Percentiles rank a stretch among this genome's conserved stretches.
Evolutionary conservation across 2,797 vertebrate species (phyloP).

Genomic region (Holocentrus rufus): DNA sequence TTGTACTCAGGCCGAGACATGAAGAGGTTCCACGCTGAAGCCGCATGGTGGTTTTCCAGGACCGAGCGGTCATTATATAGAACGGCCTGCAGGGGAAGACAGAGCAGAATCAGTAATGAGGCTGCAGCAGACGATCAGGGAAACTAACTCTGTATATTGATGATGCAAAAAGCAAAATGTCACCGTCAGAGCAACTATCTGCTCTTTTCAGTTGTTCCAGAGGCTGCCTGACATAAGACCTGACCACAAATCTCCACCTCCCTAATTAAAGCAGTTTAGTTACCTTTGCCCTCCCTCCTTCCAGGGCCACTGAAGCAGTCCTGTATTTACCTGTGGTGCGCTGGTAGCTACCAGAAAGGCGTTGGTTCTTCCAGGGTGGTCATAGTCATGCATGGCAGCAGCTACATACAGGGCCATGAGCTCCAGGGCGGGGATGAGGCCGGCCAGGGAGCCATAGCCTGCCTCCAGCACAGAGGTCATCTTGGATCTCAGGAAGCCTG

Average conservation of each 20-base stretch:
- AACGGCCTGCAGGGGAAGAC: conserved; percentile 83
- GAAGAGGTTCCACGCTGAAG: conserved; percentile 97
- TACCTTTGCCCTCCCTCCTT: no score
- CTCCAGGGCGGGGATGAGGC: conserved; percentile 93
- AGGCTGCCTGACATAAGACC: no score
- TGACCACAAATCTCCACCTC: no score
- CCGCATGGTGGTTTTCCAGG: conserved; percentile 96
- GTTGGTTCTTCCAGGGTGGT: conserved; percentile 97
- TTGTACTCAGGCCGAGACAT: conserved; percentile 96
- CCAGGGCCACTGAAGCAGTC: neutral
- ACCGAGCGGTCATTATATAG: conserved; percentile 98
- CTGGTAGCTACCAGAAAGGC: conserved; percentile 97
- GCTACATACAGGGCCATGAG: conserved; percentile 97
- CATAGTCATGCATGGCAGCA: conserved; percentile 98
- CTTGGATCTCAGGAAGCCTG: conserved; percentile 90
- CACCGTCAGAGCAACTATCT: neutral
- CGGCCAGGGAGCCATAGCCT: conserved; percentile 88
- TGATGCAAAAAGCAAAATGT: no score
- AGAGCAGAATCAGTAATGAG: neutral
- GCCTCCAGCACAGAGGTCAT: conserved; percentile 83
- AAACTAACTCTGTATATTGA: no score
- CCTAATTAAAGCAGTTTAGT: no score
- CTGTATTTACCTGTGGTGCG: conserved; percentile 83
- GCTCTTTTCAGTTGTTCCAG: neutral
- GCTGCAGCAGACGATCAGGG: no score